phyloP scores from a whole-genome alignment of 2,888 invertebrate genomes.

The Andrena minutula region DNA sequence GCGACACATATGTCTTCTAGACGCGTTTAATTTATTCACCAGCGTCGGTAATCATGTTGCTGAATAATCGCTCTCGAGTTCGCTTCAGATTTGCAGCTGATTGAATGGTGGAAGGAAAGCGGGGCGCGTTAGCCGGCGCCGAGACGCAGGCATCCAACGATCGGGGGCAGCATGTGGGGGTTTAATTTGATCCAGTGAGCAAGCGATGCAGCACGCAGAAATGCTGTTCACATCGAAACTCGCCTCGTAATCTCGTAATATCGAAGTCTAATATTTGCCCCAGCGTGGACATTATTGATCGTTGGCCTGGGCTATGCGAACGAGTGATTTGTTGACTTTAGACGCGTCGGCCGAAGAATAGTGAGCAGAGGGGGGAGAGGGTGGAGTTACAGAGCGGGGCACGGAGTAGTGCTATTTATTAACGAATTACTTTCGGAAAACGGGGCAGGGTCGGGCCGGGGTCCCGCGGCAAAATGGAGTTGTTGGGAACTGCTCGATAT shows the following conservation, averaged over 20 bases:
- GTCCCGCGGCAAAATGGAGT: slow-evolving; percentile 29
- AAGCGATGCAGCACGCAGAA: slow-evolving; percentile 18
- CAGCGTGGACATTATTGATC: slow-evolving; percentile 51
- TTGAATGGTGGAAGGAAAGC: no score
- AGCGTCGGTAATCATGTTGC: no score
- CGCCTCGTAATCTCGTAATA: slow-evolving; percentile 53
- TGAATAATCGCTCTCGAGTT: no score
- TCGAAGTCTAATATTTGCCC: slow-evolving; percentile 62
- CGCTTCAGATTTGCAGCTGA: no score
- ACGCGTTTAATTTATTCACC: no score
- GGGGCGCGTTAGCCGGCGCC: neutral
- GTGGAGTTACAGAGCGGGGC: neutral
- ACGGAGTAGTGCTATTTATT: neutral
- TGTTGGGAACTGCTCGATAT: slow-evolving; percentile 57
- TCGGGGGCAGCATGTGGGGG: neutral
- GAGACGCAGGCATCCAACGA: neutral
- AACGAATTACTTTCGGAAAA: slow-evolving; percentile 31
- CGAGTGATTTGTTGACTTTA: slow-evolving; percentile 35
- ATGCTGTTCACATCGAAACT: slow-evolving; percentile 29
- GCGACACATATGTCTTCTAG: no score
- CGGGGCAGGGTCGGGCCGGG: slow-evolving; percentile 25
- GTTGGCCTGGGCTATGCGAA: slow-evolving; percentile 17
- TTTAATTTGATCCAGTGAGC: slow-evolving; percentile 1
- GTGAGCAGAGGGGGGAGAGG: neutral
- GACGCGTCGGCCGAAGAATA: slow-evolving; percentile 17